Conservation (phyloP, 2,113 vertebrate species). For the Epinephelus moara region DNA sequence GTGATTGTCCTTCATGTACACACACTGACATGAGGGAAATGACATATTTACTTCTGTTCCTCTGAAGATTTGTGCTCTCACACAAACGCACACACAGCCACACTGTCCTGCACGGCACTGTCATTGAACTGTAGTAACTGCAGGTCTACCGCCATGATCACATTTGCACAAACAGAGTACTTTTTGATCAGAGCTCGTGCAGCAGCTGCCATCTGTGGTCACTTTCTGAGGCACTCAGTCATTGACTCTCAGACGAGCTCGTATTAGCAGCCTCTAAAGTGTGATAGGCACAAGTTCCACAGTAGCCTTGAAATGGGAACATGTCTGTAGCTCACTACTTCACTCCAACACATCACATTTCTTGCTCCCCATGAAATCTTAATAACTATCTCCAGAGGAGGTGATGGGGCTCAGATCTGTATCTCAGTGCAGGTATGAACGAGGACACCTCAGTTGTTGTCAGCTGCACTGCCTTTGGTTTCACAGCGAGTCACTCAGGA, state of each 20-base stretch:
- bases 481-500: slow-evolving; percentile 5
- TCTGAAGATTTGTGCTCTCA: background rate
- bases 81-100: background rate
- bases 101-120: background rate
- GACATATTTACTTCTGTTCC: too few relatives aligned
- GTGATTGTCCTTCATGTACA: too few relatives aligned
- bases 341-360: background rate
- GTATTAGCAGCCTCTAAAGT: background rate
- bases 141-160: background rate
- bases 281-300: background rate
- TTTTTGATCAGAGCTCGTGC: background rate
- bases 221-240: background rate
- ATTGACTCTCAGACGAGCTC: background rate
- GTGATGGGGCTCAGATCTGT: slow-evolving; percentile 3
- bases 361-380: slow-evolving; percentile 29
- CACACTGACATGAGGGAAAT: too few relatives aligned
- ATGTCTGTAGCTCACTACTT: slow-evolving; percentile 13
- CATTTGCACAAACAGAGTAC: background rate
- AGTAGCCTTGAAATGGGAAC: slow-evolving; percentile 4
- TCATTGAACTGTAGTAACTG: background rate
- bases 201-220: background rate
- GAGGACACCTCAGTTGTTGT: background rate
- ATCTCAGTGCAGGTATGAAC: slow-evolving; percentile 7
- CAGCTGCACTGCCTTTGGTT: slow-evolving; percentile 1
- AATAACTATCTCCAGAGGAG: slow-evolving; percentile 22